Base-by-base conservation (phyloP, 2,888 invertebrate species). In the Drosophila mimetica region DNA sequence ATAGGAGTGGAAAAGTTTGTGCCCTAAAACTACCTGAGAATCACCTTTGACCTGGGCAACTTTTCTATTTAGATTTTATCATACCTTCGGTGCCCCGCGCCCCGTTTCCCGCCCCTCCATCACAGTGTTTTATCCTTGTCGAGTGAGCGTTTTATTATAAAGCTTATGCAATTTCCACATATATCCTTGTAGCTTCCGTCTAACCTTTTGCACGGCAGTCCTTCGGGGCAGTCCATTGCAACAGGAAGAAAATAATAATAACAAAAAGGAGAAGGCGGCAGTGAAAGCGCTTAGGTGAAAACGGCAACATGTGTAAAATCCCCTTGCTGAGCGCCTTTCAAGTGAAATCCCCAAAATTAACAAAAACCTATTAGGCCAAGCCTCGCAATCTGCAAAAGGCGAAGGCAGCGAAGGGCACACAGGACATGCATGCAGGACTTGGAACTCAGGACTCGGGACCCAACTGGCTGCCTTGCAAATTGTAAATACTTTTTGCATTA, bases 401-500 rank as follows among this genome's bases (percentile, higher is more conserved):
- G 60, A 48, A 52, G 47, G 46, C 7, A 18, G 28, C 39, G 22
- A n/a, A n/a, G n/a, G 25, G 25, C 25, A 25, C 25, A 25, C 66
- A 50, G 61, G 59, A 48, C 71, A 52, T 60, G 59, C 63, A 59
- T 37, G 20, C 51, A 44, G 39, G 22, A 25, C 25, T 25, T 25
- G 2, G 25, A 7, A 25, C 25, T 25, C 51, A 7, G 25, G 25
- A 25, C 25, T 25, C 51, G 41, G 39, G 22, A 9, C 54, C 63
- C 39, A 42, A 51, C 41, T 36, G 30, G 61, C 67, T 74, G 70
- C 71, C 82, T 79, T 82, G 81, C 79, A 75, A 85, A 82, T 85
- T 82, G 86, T 74, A 87, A 84, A 84, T 87, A 84, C 87, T 85
- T 87, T 79, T 66, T 80, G 84, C 86, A 83, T 75, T 70, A 75